Evolutionary conservation across 2,888 invertebrate genomes (phyloP).

Genomic region (Drosophila gaucha): DNA sequence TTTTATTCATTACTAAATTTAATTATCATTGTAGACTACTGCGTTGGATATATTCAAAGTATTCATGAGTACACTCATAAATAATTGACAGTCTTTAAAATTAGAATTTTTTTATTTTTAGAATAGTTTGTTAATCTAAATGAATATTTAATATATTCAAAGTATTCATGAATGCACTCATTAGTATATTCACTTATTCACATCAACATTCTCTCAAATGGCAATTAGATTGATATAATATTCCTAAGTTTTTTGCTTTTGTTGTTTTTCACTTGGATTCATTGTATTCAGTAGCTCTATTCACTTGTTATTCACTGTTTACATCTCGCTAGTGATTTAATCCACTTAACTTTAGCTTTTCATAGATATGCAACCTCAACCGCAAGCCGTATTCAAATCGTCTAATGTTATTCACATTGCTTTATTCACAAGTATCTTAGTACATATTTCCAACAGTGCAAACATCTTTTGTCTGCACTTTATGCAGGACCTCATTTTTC

Average conservation of each 20-base stretch:
- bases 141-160: no score
- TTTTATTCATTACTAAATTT: no score
- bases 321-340: conserved; percentile 31
- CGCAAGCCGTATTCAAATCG: conserved; percentile 10
- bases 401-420: conserved; percentile 33
- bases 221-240: neutral
- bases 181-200: conserved; percentile 19
- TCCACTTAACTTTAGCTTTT: conserved; percentile 26
- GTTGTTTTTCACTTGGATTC: no score
- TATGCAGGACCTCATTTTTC: conserved; percentile 42
- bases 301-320: conserved; percentile 15
- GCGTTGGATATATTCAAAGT: conserved; percentile 10
- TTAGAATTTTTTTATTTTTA: no score
- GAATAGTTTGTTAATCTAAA: neutral
- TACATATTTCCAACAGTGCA: conserved; percentile 31
- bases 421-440: conserved; percentile 43
- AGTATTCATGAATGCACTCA: conserved; percentile 1
- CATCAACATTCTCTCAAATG: neutral
- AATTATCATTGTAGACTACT: no score
- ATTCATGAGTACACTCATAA: neutral
- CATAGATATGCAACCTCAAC: neutral
- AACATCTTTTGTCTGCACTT: conserved; percentile 38
- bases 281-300: neutral
- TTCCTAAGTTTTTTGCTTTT: no score
- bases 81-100: no score